Evolutionary conservation across 1,140 invertebrate species (phyloP), one percentile per base, ranked within the genome.

Genomic region (Drosophila guanche): DNA sequence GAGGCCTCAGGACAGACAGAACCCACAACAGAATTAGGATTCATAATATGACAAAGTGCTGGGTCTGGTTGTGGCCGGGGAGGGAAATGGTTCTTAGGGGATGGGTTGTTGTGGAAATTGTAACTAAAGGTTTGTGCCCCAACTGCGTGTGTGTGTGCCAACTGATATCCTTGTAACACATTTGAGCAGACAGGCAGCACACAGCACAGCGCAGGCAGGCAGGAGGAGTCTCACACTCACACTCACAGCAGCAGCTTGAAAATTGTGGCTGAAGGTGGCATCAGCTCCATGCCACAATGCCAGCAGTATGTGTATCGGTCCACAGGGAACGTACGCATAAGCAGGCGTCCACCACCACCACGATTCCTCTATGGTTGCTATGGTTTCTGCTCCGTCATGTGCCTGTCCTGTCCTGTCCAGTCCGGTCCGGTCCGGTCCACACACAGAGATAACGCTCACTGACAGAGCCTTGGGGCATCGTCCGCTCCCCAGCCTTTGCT

Each of bases 11-110:
- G 80, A 41, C 37, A 20, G 20, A 22, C 54, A 8, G 14, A 14
- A 20, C 41, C 54, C 22, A 57, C 33, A 62, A 43, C 47, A 37
- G 70, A 79, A 86, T 86, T 89, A 86, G 83, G 74, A 86, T 89
- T 86, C 83, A 86, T 86, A 88, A 88, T 88, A 72, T 63, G 78
- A 89, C 75, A 79, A 66, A 89, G 75, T 71, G 78, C 42, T 57
- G 42, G 57, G 59, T 3, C 10, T 33, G 8, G 27, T 1, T 27
- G 25, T 41, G 52, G 56, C 16, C 16, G 67, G 40, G 41, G 16
- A 8, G 4, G 10, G 12, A 20, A 20, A 5, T 52, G 46, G 5
- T 48, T 25, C 14, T 56, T 2, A 23, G 22, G 60, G 59, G 5
- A 7, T 3, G 25, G 22, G 40, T 40, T 63, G 29, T 29, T 43